Conservation (phyloP, 53 echinoderm and acorn worm species). For the Apostichopus leukothele region DNA sequence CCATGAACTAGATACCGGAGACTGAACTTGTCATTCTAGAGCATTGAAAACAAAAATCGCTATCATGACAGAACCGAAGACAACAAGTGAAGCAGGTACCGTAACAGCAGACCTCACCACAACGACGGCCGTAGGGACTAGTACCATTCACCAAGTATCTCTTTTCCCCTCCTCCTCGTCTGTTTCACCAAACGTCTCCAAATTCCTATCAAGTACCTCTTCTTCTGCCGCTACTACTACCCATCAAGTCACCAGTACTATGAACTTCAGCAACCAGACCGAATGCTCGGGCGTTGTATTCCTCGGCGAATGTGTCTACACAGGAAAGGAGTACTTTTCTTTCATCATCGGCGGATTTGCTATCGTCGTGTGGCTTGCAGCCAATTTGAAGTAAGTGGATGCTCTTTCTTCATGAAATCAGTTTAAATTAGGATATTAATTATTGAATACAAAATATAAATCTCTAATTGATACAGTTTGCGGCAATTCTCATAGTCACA, state of each 20-base stretch:
- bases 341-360: conserved; percentile 53
- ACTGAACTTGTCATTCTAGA: too few relatives aligned
- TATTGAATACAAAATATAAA: too few relatives aligned
- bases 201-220: neutral
- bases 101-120: too few relatives aligned
- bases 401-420: neutral
- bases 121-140: too few relatives aligned
- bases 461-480: too few relatives aligned
- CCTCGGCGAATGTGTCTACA: conserved; percentile 56
- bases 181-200: neutral
- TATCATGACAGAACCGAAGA: too few relatives aligned
- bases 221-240: neutral
- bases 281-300: conserved; percentile 22
- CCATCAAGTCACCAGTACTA: neutral
- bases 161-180: neutral
- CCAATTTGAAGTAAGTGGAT: conserved; percentile 63
- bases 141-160: too few relatives aligned
- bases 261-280: neutral
- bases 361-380: conserved; percentile 50
- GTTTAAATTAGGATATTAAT: too few relatives aligned
- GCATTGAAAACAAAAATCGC: too few relatives aligned
- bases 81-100: too few relatives aligned
- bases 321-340: conserved; percentile 53
- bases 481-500: too few relatives aligned
- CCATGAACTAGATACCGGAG: too few relatives aligned